A percentile compares a stretch with the other conserved stretches of the same genome.
Evolutionary conservation across 1,140 invertebrate genomes (phyloP).

Genomic region (Colletes latitarsis): DNA sequence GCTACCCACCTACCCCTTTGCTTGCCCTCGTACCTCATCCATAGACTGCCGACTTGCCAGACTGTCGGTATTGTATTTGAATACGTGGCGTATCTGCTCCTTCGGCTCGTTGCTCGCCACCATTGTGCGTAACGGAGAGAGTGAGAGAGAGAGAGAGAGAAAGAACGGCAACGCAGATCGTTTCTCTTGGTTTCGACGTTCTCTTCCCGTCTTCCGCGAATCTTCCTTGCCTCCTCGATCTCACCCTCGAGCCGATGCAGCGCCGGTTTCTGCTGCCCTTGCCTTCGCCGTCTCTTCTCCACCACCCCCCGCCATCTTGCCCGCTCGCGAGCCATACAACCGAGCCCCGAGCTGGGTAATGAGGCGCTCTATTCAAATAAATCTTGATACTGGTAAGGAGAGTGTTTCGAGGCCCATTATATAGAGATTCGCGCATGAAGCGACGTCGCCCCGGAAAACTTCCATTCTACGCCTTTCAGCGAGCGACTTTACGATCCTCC

Average conservation of each 20-base stretch:
- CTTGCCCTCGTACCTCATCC: slow-evolving; percentile 20
- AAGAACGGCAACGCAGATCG: slow-evolving; percentile 41
- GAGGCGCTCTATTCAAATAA: slow-evolving; percentile 80
- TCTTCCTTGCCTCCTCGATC: slow-evolving; percentile 48
- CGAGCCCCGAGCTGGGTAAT: slow-evolving; percentile 76
- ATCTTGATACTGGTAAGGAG: slow-evolving; percentile 75
- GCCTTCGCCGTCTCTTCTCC: slow-evolving; percentile 37
- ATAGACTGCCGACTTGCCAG: slow-evolving; percentile 73
- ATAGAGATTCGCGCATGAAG: slow-evolving; percentile 55
- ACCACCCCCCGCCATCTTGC: slow-evolving; percentile 27
- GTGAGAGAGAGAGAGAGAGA: slow-evolving; percentile 14
- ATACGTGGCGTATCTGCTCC: slow-evolving; percentile 77
- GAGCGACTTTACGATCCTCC: not conserved
- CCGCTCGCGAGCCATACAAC: slow-evolving; percentile 73
- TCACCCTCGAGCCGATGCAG: slow-evolving; percentile 26
- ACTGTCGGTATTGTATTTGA: slow-evolving; percentile 78
- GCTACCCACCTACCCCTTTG: slow-evolving; percentile 40
- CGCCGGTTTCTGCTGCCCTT: slow-evolving; percentile 29
- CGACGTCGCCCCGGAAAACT: slow-evolving; percentile 65
- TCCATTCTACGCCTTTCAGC: slow-evolving; percentile 34
- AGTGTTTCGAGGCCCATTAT: slow-evolving; percentile 74
- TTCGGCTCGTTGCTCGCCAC: slow-evolving; percentile 64
- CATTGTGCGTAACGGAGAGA: slow-evolving; percentile 64
- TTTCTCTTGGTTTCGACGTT: slow-evolving; percentile 25
- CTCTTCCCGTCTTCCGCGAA: slow-evolving; percentile 28